These are phyloP conservation scores for Lacerta viridis DNA, from an alignment of 2,797 vertebrate genomes.

Conservation along the genomic window DNA sequence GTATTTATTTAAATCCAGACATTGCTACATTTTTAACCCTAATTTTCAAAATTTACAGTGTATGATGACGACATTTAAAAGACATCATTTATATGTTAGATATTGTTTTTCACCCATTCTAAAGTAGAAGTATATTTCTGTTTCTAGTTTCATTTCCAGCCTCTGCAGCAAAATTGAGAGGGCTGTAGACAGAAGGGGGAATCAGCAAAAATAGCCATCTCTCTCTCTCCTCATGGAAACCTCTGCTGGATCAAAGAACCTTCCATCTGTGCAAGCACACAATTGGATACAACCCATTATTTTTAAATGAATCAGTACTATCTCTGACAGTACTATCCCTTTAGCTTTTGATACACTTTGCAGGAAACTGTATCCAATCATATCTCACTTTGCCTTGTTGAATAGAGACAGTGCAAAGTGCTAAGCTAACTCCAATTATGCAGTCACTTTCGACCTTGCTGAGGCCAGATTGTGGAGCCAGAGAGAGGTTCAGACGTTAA, in stretches of 20 bases:
- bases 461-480: conserved; percentile 42
- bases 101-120: background rate
- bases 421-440: conserved; percentile 65
- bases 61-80: background rate
- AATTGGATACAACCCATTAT: background rate
- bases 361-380: conserved; percentile 45
- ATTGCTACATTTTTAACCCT: background rate
- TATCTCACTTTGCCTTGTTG: conserved; percentile 32
- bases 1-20: background rate
- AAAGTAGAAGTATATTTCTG: conserved; percentile 2
- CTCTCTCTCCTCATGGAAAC: background rate
- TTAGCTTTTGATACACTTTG: conserved; percentile 32
- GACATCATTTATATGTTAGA: background rate
- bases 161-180: too few relatives aligned
- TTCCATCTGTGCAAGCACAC: background rate
- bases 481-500: conserved; percentile 44
- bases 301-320: background rate
- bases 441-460: conserved; percentile 53
- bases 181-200: too few relatives aligned
- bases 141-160: background rate
- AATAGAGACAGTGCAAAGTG: conserved; percentile 33
- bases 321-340: background rate
- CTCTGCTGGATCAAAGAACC: background rate
- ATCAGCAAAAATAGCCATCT: too few relatives aligned
- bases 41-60: conserved; percentile 12